Evolutionary conservation across 2,797 vertebrate genomes (phyloP).

Genomic region (Peromyscus attwateri): DNA sequence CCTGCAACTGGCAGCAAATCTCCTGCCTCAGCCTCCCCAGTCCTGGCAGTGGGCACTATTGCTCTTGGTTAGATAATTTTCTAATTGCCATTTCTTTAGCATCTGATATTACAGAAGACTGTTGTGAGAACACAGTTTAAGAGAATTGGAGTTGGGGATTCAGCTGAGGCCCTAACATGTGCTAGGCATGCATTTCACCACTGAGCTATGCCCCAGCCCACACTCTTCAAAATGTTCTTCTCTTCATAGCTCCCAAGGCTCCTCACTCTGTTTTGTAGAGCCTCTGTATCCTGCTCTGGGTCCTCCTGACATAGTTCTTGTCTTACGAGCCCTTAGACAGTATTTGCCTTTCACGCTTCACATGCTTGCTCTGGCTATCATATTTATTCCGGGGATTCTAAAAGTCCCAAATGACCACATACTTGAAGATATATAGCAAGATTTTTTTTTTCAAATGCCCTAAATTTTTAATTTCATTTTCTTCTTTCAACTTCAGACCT

Average conservation of each 20-base stretch:
- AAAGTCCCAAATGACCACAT: not conserved
- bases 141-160: not conserved
- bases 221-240: not conserved
- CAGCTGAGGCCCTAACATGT: not conserved
- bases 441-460: not conserved
- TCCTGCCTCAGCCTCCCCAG: not conserved
- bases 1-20: not conserved
- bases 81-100: not conserved
- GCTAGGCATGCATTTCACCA: not conserved
- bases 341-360: not conserved
- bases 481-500: not conserved
- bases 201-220: not conserved
- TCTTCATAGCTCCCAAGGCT: not conserved
- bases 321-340: not conserved
- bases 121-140: not conserved
- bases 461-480: not conserved
- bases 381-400: constrained; percentile 13
- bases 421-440: not conserved
- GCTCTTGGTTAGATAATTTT: not conserved
- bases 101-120: not conserved
- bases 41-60: not conserved
- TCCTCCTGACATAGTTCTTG: not conserved
- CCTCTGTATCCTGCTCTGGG: not conserved
- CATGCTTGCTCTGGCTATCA: constrained; percentile 16
- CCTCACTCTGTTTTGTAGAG: not conserved